These are phyloP conservation scores for Agriotes lineatus DNA, from an alignment of 2,888 invertebrate genomes.

Conservation along the genomic window DNA sequence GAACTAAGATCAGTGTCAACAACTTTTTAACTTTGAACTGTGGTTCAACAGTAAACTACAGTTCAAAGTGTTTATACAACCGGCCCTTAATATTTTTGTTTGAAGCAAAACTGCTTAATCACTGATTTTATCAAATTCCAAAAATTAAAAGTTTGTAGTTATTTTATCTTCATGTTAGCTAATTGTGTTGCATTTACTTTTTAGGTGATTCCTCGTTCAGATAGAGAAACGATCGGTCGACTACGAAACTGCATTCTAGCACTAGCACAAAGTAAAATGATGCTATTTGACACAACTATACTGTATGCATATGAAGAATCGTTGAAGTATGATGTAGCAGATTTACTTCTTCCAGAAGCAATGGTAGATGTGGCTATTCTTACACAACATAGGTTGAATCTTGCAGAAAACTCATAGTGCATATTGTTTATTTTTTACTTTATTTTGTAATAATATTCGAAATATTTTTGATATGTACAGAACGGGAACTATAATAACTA, in stretches of 20 bases:
- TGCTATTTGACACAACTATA: conserved; percentile 93
- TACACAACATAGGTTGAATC: conserved; percentile 79
- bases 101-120: no score
- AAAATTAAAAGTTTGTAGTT: no score
- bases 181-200: conserved; percentile 48
- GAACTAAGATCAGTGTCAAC: no score
- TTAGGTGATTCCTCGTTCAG: conserved; percentile 77
- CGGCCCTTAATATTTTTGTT: no score
- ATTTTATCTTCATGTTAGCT: no score
- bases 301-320: conserved; percentile 92
- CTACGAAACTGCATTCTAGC: conserved; percentile 91
- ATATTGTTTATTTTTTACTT: conserved; percentile 25
- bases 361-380: conserved; percentile 86
- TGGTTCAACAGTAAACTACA: no score
- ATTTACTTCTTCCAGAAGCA: conserved; percentile 85
- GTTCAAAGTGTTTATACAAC: no score
- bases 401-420: conserved; percentile 49
- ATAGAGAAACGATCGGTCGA: conserved; percentile 89
- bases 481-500: conserved; percentile 12
- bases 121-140: no score
- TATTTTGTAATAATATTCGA: conserved; percentile 27
- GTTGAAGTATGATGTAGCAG: conserved; percentile 80
- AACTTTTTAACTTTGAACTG: no score
- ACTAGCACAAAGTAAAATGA: conserved; percentile 87
- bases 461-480: conserved; percentile 38